Conservation (phyloP, 2,797 vertebrate species). For the Diceros bicornis region DNA sequence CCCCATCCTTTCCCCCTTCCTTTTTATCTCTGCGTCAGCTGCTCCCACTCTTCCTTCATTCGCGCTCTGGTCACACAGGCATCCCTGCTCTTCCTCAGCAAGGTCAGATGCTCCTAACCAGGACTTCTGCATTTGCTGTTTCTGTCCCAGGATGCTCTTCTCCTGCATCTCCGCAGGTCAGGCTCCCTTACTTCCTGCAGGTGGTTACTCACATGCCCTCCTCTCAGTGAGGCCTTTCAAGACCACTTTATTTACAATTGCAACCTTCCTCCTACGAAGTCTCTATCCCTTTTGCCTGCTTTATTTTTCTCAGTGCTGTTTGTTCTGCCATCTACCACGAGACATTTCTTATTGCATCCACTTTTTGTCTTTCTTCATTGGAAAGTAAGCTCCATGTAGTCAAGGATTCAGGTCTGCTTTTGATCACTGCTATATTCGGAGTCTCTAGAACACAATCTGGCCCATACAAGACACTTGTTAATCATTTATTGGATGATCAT, state of each 20-base stretch:
- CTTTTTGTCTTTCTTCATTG: not conserved
- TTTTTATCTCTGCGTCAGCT: not conserved
- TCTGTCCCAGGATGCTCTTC: not conserved
- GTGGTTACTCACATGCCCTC: not conserved
- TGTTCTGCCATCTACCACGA: not conserved
- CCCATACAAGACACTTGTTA: not conserved
- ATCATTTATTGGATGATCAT: not conserved
- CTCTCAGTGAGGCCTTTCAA: not conserved
- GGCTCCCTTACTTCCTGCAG: not conserved
- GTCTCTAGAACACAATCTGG: not conserved
- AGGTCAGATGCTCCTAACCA: not conserved
- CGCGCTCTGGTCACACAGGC: not conserved
- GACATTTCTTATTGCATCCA: not conserved
- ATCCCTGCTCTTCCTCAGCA: not conserved
- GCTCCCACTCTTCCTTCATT: not conserved
- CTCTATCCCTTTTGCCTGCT: not conserved
- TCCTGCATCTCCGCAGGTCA: fast-evolving
- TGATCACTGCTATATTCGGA: not conserved
- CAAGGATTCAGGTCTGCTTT: not conserved
- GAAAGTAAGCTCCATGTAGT: not conserved
- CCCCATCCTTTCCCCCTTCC: fast-evolving
- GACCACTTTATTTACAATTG: not conserved
- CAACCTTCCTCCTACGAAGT: not conserved
- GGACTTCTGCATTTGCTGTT: not conserved
- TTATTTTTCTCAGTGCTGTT: not conserved